These are phyloP conservation scores for Amitus sp. DNA, from an alignment of 2,888 invertebrate species.

Conservation along the genomic window DNA sequence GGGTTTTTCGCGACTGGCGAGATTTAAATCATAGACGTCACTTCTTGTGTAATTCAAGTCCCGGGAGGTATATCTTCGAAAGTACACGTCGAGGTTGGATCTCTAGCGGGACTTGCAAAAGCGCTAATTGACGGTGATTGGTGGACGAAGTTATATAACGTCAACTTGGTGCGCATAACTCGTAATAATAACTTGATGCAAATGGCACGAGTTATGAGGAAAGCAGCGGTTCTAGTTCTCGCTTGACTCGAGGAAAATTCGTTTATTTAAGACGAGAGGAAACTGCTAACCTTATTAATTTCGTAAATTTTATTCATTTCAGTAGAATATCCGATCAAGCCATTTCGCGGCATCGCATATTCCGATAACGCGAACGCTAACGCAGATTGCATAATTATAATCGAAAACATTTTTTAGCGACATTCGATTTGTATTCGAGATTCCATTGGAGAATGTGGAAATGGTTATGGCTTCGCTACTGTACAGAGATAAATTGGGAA, in stretches of 20 bases:
- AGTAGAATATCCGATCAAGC: too few relatives aligned
- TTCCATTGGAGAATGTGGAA: too few relatives aligned
- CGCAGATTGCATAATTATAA: too few relatives aligned
- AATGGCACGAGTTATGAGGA: slow-evolving; percentile 39
- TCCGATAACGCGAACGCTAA: too few relatives aligned
- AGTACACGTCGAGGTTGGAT: slow-evolving; percentile 34
- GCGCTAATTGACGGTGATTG: slow-evolving; percentile 42
- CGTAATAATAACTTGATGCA: slow-evolving; percentile 42
- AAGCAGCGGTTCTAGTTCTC: slow-evolving; percentile 35
- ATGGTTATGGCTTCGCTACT: too few relatives aligned
- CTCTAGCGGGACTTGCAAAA: slow-evolving; percentile 37
- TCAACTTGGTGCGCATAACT: slow-evolving; percentile 41
- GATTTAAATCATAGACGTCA: slow-evolving; percentile 47
- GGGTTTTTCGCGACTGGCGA: too few relatives aligned
- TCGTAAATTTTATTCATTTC: slow-evolving; percentile 33
- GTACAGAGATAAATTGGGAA: too few relatives aligned
- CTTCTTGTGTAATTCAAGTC: slow-evolving; percentile 45
- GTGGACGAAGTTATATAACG: slow-evolving; percentile 42
- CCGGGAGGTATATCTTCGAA: slow-evolving; percentile 36
- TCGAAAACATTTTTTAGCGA: too few relatives aligned
- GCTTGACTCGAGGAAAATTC: slow-evolving; percentile 33
- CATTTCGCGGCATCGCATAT: neutral
- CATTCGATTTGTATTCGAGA: too few relatives aligned
- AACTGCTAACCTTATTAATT: slow-evolving; percentile 28
- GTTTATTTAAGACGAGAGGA: slow-evolving; percentile 17